phyloP scores from a whole-genome alignment of 37 sponge, comb jelly and placozoan species.

The Ianthella basta region DNA sequence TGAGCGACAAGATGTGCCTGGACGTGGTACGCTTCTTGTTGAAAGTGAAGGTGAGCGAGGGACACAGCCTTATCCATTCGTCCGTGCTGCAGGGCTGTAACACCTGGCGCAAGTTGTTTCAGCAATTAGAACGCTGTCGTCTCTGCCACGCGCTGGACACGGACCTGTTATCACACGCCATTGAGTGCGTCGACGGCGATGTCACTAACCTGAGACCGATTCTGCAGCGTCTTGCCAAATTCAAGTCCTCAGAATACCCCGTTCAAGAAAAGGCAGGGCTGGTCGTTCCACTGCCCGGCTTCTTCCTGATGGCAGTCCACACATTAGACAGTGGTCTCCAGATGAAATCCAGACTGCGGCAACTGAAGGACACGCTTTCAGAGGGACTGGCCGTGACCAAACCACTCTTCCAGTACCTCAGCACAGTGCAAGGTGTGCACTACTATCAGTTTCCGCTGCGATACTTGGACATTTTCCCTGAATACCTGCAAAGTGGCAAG shows the following conservation, averaged over 20 bases:
- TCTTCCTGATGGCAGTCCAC: neutral
- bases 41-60: neutral
- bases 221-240: neutral
- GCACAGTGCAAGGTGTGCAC: neutral
- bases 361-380: neutral
- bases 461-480: neutral
- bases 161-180: neutral
- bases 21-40: neutral
- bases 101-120: neutral
- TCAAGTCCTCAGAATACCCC: neutral
- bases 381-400: neutral
- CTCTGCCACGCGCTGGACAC: neutral
- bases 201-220: neutral
- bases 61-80: neutral
- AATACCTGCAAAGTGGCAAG: no score
- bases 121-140: neutral
- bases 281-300: neutral
- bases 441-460: constrained; percentile 8
- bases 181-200: neutral
- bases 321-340: neutral
- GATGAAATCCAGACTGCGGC: neutral
- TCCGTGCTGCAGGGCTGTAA: constrained; percentile 7
- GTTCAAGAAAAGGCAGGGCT: neutral
- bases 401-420: neutral
- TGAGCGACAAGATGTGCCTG: no score